Base-by-base conservation (phyloP, 2,797 vertebrate species). In the Lophius americanus region DNA sequence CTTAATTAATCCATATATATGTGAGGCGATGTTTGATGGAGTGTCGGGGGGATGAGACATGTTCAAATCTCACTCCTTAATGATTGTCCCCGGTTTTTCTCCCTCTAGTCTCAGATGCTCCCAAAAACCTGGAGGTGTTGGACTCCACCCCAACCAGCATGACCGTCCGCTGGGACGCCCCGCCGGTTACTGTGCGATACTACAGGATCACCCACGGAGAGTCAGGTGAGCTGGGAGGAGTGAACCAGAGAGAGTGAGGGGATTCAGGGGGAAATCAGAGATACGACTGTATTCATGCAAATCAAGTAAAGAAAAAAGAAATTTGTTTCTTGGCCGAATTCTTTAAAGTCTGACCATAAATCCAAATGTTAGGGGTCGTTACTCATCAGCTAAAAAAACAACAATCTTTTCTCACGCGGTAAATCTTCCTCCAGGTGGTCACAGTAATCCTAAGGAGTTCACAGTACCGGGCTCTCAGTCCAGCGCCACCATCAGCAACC, bases 181-280 rank as follows among this genome's bases (percentile, higher is more conserved):
- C 98, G 12, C 94, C 96, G 0, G 95, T 98, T 78, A 96, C 95
- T 2, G 98, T 99, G 53, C 92, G 97, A 73, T 98, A 97, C 85
- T 99, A 99, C 88, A 94, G 96, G 81, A 96, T 99, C 87, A 96
- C 95, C 4, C 96, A 97, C 0, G 95, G 95, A 75, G 96, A 98
- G 91, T 93, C 94, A 71, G 98, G 98, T 98, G 58, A 68, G 38
- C 14, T 23, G 6, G 1, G 4, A 11, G 7, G 8, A 23, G 46
- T 51, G 14, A 0, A 6, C 53, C 2, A 33, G 55, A 9, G 6
- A 23, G 0, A 42, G 14, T 46, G 1, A 38, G 41, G 55, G 44
- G 1, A n/a, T 36, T 23, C 23, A 23, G 23, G 23, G 23, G 23
- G 23, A 2, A 23, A 23, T 23, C 23, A 23, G 23, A 23, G 23